A percentile compares a stretch with the other conserved stretches of the same genome.
Conservation (phyloP, 1,140 invertebrate genomes). For the Myzus persicae region DNA sequence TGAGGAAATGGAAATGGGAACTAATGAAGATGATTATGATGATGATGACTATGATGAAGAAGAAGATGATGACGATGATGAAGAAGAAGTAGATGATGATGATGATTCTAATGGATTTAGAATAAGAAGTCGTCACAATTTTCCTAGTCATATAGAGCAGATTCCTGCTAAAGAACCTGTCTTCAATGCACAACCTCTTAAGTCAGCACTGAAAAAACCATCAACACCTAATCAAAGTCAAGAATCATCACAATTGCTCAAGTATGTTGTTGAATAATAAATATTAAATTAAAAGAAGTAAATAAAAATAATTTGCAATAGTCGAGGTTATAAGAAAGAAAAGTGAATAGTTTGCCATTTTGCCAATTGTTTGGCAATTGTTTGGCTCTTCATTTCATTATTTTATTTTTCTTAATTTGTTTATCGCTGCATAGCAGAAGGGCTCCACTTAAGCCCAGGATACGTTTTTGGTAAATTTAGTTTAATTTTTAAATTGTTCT, state of each 20-base stretch:
- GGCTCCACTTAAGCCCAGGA: conserved; percentile 86
- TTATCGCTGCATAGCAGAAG: conserved; percentile 69
- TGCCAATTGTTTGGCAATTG: conserved; percentile 54
- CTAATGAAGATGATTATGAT: conserved; percentile 56
- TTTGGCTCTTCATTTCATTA: conserved; percentile 53
- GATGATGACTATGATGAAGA: conserved; percentile 53
- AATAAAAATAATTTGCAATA: conserved; percentile 46
- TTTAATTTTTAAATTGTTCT: conserved; percentile 37
- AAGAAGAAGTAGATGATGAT: conserved; percentile 68
- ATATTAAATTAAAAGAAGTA: conserved; percentile 22
- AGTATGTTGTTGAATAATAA: conserved; percentile 40
- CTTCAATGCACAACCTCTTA: conserved; percentile 85
- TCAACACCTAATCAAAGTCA: conserved; percentile 72
- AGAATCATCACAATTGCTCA: conserved; percentile 47
- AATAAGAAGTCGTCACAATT: conserved; percentile 65
- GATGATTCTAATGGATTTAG: conserved; percentile 66
- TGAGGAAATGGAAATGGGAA: conserved; percentile 43
- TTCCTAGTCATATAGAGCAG: conserved; percentile 80
- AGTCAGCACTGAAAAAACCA: conserved; percentile 88
- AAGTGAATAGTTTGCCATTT: conserved; percentile 28
- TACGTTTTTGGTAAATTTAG: conserved; percentile 84
- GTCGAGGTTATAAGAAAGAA: conserved; percentile 51
- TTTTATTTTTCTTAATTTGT: conserved; percentile 59
- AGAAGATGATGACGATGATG: conserved; percentile 64
- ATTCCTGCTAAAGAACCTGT: conserved; percentile 89